Percentiles rank a stretch among this genome's conserved stretches.
Conservation (phyloP, 2,797 vertebrate genomes). For the Arremon brunneinucha region DNA sequence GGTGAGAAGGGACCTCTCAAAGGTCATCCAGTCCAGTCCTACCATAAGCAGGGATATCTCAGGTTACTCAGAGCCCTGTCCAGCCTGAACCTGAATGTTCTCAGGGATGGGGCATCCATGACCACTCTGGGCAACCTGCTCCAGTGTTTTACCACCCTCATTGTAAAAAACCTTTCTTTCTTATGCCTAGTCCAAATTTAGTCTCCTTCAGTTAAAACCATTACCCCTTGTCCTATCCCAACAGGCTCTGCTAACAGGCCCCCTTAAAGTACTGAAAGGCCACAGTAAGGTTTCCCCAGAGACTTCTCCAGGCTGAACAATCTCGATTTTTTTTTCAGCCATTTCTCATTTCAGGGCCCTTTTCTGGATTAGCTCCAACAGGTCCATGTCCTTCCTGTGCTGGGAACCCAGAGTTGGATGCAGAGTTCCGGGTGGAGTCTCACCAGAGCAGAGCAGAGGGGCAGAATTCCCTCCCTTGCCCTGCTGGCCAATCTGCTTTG, state of each 20-base stretch:
- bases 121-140: not conserved
- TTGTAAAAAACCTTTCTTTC: not conserved
- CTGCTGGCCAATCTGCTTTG: fast-evolving
- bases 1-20: not conserved
- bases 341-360: not conserved
- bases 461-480: not conserved
- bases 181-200: not conserved
- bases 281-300: not conserved
- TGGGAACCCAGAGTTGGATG: not conserved
- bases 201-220: not conserved
- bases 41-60: not conserved
- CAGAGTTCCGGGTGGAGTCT: not conserved
- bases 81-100: not conserved
- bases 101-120: not conserved
- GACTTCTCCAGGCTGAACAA: not conserved
- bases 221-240: not conserved
- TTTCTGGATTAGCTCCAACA: fast-evolving
- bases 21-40: not conserved
- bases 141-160: not conserved
- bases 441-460: not conserved
- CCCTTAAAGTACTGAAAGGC: not conserved
- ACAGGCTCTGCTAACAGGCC: not conserved
- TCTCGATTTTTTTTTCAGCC: not conserved
- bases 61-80: not conserved
- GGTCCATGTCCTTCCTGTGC: not conserved